These are phyloP conservation scores for Platyrinchus mystaceus DNA, from an alignment of 2,797 vertebrate species.

Conservation along the genomic window DNA sequence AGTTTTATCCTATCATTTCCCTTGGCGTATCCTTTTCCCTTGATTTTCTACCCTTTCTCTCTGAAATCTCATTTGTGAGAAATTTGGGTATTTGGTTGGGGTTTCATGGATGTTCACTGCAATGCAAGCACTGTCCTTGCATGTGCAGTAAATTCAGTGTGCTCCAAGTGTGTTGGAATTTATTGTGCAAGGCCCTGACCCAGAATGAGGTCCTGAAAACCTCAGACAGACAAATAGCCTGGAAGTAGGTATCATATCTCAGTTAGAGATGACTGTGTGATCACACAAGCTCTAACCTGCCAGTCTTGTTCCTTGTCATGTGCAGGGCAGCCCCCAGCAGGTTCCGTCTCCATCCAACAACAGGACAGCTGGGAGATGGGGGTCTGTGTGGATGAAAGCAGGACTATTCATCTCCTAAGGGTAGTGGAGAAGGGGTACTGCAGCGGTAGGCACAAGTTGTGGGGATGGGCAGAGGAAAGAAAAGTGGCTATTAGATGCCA, in stretches of 20 bases:
- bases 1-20: background rate
- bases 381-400: background rate
- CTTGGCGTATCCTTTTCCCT: background rate
- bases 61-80: background rate
- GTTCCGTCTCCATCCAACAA: background rate
- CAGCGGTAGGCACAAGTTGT: background rate
- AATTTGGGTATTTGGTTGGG: background rate
- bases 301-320: background rate
- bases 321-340: background rate
- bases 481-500: background rate
- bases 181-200: background rate
- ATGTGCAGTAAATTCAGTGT: background rate
- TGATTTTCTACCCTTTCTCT: background rate
- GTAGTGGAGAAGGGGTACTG: background rate
- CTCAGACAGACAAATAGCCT: background rate
- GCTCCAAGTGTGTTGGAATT: background rate
- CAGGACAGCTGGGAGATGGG: background rate
- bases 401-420: background rate
- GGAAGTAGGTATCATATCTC: background rate
- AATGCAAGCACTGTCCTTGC: background rate
- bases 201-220: background rate
- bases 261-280: background rate
- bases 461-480: background rate
- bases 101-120: background rate
- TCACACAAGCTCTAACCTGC: background rate